Evolutionary conservation across 2,113 vertebrate genomes (phyloP).

Genomic region (Myocastor coypus): DNA sequence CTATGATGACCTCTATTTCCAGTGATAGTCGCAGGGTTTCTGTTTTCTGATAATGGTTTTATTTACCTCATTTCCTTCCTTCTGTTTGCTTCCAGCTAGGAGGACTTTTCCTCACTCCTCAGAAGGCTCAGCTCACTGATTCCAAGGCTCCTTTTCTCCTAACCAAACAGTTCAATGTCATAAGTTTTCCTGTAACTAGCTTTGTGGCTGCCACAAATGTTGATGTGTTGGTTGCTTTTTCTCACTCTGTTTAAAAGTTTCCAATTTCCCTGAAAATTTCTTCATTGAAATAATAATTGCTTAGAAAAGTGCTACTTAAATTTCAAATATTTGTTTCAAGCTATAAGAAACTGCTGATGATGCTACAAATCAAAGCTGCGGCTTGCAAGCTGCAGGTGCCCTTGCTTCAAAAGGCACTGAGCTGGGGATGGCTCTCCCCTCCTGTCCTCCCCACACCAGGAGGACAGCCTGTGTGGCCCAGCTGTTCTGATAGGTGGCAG

Average conservation of each 20-base stretch:
- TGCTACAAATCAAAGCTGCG: not conserved
- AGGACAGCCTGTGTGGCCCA: no score
- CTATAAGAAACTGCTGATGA: not conserved
- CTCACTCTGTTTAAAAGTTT: not conserved
- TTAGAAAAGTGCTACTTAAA: not conserved
- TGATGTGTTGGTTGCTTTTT: not conserved
- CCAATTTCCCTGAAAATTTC: not conserved
- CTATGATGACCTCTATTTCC: not conserved
- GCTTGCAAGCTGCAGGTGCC: not conserved
- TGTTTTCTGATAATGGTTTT: not conserved
- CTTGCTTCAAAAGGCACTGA: no score
- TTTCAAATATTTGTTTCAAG: not conserved
- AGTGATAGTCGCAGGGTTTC: not conserved
- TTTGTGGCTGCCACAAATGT: not conserved
- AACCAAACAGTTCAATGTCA: rapidly evolving
- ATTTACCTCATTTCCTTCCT: not conserved
- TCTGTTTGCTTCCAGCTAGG: not conserved
- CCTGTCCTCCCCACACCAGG: no score
- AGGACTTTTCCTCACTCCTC: not conserved
- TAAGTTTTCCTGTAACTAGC: no score
- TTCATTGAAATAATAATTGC: not conserved
- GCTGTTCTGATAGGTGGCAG: not conserved
- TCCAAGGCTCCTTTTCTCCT: not conserved
- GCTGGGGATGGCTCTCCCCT: not conserved
- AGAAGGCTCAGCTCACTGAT: not conserved